A percentile compares a stretch with the other conserved stretches of the same genome.
Evolutionary conservation across 2,888 invertebrate genomes (phyloP).

Genomic region (Protonemura montana): DNA sequence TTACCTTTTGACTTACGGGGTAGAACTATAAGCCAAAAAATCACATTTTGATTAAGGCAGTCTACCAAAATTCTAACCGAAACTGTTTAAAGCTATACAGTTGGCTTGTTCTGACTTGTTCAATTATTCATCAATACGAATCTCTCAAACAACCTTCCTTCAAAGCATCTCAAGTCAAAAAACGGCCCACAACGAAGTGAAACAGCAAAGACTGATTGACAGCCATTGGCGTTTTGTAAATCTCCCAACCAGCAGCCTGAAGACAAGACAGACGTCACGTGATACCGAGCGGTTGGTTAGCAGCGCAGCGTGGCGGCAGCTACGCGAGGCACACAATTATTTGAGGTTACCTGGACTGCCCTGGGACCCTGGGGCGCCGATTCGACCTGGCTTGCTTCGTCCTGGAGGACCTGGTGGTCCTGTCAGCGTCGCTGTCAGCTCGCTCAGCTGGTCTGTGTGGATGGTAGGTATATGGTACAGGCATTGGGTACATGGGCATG

Average conservation of each 20-base stretch:
- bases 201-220: background rate
- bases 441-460: conserved; percentile 74
- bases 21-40: no score
- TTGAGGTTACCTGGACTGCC: conserved; percentile 68
- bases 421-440: conserved; percentile 69
- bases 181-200: background rate
- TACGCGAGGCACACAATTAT: background rate
- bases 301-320: background rate
- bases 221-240: no score
- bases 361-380: conserved; percentile 74
- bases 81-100: no score
- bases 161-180: no score
- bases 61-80: no score
- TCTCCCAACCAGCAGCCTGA: background rate
- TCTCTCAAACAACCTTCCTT: no score
- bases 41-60: no score
- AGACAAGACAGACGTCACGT: background rate
- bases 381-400: conserved; percentile 70
- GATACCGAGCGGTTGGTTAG: background rate
- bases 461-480: no score
- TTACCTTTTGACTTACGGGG: no score
- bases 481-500: background rate
- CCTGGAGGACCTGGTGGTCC: conserved; percentile 75
- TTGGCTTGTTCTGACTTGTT: no score
- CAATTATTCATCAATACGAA: no score